Evolutionary conservation across 2,113 vertebrate genomes (phyloP).

Genomic region (Sminthopsis crassicaudata): DNA sequence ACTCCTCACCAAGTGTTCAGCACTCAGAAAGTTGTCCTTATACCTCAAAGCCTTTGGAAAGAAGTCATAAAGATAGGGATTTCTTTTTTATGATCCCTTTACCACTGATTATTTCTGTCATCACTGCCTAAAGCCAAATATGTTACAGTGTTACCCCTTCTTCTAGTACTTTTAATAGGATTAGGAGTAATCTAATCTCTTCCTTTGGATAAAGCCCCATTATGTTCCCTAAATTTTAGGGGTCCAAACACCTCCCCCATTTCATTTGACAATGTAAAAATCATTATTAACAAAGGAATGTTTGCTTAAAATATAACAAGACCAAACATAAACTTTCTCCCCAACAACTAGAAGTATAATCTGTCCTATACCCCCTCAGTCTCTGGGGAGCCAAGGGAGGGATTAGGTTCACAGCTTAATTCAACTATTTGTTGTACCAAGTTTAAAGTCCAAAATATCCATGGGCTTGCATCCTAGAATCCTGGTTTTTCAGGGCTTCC

Average conservation of each 20-base stretch:
- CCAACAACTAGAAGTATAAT: neutral
- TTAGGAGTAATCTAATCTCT: neutral
- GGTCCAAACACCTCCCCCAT: neutral
- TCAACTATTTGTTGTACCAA: neutral
- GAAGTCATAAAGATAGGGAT: neutral
- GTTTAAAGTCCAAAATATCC: neutral
- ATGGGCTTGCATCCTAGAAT: neutral
- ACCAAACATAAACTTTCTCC: neutral
- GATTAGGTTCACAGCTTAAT: neutral
- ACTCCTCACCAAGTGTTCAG: neutral
- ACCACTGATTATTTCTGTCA: neutral
- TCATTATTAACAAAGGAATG: neutral
- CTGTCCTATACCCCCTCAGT: neutral
- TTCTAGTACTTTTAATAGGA: neutral
- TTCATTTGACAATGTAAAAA: neutral
- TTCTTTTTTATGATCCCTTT: neutral
- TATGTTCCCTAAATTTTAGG: neutral
- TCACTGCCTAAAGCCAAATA: neutral
- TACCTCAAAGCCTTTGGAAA: neutral
- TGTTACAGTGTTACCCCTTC: neutral
- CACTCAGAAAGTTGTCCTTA: neutral
- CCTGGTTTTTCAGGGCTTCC: neutral
- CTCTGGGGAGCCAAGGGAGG: neutral
- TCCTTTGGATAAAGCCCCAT: neutral
- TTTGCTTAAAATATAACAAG: neutral